Evolutionary conservation across 2,888 invertebrate species (phyloP), one percentile per base, ranked within the genome.

Genomic region (Agonopterix subpropinquella): DNA sequence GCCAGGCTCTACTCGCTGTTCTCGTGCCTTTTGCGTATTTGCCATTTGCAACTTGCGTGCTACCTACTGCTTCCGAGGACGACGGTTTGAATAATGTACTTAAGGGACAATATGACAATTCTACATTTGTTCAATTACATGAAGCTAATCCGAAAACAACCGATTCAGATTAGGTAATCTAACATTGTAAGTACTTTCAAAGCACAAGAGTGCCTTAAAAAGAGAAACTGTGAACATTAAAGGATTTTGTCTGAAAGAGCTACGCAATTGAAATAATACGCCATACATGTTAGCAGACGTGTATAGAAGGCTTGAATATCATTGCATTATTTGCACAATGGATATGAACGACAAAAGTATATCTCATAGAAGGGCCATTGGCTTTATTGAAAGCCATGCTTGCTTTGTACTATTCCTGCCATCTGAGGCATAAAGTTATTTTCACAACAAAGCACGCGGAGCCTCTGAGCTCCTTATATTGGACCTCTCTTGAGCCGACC

Each of bases 351-450:
- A 72, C 73, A 72, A 74, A 72, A 73, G 75, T 77, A 67, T 74
- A 68, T 78, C 65, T 72, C 70, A 69, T 67, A 72, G 71, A 78
- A 71, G 73, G 71, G 62, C 79, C 77, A 83, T 83, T 80, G 78
- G 79, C 73, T 77, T 77, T 83, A 84, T 84, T 80, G 84, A 83
- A 82, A 80, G 77, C 77, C 63, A 64, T 72, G 71, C 73, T 68
- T 76, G 78, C 77, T 77, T 72, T 75, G 72, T 75, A 66, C 74
- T 76, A 76, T 79, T 77, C 74, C 77, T 73, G 78, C 74, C 70
- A 77, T 79, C 74, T 73, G 79, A 77, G 72, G 82, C 80, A 85
- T 80, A 82, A 86, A 80, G 85, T 82, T 87, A 87, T 88, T 82
- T 82, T 81, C 85, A 80, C 86, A 86, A 87, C 87, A 88, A 87